A percentile compares a stretch with the other conserved stretches of the same genome.
Conservation (phyloP, 2,888 invertebrate genomes). For the Neoascia interrupta region DNA sequence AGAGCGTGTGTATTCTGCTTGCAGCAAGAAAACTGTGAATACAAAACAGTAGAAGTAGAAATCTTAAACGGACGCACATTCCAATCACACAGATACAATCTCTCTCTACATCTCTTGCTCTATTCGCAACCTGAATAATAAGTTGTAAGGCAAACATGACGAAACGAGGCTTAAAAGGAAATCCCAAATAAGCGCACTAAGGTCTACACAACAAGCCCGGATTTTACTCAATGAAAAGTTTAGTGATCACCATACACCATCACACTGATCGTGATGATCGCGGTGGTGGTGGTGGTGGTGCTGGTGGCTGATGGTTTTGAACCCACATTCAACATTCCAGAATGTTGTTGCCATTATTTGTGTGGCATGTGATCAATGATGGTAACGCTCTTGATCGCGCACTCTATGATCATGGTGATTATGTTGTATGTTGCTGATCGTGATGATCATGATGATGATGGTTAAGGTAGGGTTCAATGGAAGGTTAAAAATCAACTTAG, state of each 20-base stretch:
- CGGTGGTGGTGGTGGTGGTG: slow-evolving; percentile 25
- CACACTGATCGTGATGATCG: neutral
- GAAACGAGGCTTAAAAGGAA: slow-evolving; percentile 55
- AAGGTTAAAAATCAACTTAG: slow-evolving; percentile 69
- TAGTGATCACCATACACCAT: too few species aligned
- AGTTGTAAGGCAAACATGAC: slow-evolving; percentile 42
- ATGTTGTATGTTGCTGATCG: slow-evolving; percentile 24
- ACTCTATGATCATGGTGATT: too few species aligned
- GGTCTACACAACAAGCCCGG: slow-evolving; percentile 51
- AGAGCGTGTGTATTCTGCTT: slow-evolving; percentile 12
- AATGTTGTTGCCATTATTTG: slow-evolving; percentile 49
- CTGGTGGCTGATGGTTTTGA: slow-evolving; percentile 49
- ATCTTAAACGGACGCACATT: slow-evolving; percentile 62
- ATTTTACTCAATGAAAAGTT: slow-evolving; percentile 67
- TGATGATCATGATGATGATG: slow-evolving; percentile 24
- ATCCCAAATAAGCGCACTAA: slow-evolving; percentile 58
- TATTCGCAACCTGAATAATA: slow-evolving; percentile 64
- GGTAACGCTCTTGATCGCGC: slow-evolving; percentile 61
- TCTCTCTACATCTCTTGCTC: slow-evolving; percentile 11
- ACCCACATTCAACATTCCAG: slow-evolving; percentile 66
- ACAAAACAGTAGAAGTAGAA: slow-evolving; percentile 20
- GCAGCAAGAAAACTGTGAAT: slow-evolving; percentile 16
- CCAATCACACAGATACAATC: slow-evolving; percentile 57
- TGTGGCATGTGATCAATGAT: slow-evolving; percentile 64
- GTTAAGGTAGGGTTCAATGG: slow-evolving; percentile 64